Evolutionary conservation across 1,140 invertebrate genomes (phyloP), one percentile per base, ranked within the genome.

Genomic region (Conopomorpha cramerella): DNA sequence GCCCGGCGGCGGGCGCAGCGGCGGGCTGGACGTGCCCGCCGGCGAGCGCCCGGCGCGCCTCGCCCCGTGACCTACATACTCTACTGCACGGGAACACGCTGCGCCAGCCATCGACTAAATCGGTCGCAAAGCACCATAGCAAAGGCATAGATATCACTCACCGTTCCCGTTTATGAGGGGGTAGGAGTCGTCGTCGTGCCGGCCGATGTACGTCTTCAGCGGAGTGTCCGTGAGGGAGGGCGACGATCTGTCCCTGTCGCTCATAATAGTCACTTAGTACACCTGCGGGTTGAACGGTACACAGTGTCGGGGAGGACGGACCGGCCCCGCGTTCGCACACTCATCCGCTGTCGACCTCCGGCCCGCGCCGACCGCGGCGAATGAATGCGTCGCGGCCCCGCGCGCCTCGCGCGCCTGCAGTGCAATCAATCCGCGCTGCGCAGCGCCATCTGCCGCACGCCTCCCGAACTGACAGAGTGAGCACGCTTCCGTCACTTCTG

Each of bases 221-320:
- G 85, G 86, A 79, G 84, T 87, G 84, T 88, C 85, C 79, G 86
- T 83, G 70, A 87, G 83, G 81, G 83, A 87, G 73, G 86, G 85
- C 79, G 86, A 87, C 68, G 85, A 86, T 78, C 85, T 83, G 81
- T 87, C 85, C 82, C 86, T 86, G 81, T 88, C 86, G 79, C 85
- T 87, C 86, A 88, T 88, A 62, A 60, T 71, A 63, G 48, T 62
- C 70, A 70, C 67, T 67, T 66, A 51, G 36, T 55, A 63, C 61
- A 63, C 56, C 55, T n/a, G n/a, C n/a, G 58, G 54, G 43, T 47
- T 44, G 50, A 52, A 64, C 53, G 60, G 54, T 50, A 64, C 51
- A 57, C 62, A 60, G 63, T 57, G 54, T 45, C 48, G 61, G 66
- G 67, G 65, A 58, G 56, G 49, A 56, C 60, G 55, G 39, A 46